A percentile compares a stretch with the other conserved stretches of the same genome.
Conservation (phyloP, 2,113 vertebrate genomes). For the Grammomys dolichurus region DNA sequence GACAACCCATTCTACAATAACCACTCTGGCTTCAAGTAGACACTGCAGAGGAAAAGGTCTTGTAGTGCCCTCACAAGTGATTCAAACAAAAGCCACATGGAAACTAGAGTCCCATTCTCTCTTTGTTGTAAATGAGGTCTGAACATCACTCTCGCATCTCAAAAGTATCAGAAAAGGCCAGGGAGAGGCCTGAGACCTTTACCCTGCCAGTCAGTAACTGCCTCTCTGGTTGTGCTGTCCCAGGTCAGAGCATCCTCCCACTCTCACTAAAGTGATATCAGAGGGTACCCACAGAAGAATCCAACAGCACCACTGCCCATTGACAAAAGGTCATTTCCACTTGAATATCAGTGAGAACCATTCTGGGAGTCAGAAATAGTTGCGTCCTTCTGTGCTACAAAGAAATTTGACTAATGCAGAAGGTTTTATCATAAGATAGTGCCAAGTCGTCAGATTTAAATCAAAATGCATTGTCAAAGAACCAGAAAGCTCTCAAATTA, state of each 20-base stretch:
- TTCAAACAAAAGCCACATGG: conserved; percentile 5
- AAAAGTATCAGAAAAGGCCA: not conserved
- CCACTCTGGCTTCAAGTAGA: not conserved
- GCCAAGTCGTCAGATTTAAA: conserved; percentile 12
- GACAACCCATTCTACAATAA: conserved; percentile 35
- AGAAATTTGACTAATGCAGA: conserved; percentile 8
- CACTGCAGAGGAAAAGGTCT: not conserved
- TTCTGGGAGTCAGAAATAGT: not conserved
- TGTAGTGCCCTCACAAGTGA: not conserved
- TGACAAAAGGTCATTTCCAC: not conserved
- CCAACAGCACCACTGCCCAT: not conserved
- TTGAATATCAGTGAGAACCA: not conserved
- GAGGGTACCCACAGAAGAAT: not conserved
- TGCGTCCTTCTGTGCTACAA: not conserved
- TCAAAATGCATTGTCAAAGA: conserved; percentile 15
- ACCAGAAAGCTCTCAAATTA: conserved; percentile 35
- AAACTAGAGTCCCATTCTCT: conserved; percentile 29
- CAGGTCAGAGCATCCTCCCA: not conserved
- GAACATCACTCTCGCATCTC: not conserved
- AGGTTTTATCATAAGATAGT: not conserved
- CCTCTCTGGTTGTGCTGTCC: not conserved
- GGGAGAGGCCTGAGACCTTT: not conserved
- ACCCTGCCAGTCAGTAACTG: not conserved
- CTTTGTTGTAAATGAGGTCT: not conserved
- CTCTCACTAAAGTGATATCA: not conserved